Evolutionary conservation across 2,797 vertebrate genomes (phyloP).

Genomic region (Acestrorhynchus altus): DNA sequence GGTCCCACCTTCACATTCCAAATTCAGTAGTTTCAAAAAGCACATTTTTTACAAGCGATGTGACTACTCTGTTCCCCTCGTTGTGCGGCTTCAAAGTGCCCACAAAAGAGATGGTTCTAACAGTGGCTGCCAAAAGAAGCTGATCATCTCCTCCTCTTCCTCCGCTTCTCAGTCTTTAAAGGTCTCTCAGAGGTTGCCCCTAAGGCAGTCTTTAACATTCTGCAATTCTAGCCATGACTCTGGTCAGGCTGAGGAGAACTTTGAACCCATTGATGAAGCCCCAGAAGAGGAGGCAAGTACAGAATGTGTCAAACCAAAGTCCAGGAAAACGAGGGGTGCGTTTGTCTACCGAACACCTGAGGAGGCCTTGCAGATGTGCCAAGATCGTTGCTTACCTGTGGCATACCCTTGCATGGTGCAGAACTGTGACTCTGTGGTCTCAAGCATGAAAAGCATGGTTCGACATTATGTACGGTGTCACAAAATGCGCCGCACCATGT

Average conservation of each 20-base stretch:
- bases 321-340: not conserved
- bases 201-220: slow-evolving; percentile 53
- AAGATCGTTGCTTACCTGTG: slow-evolving; percentile 83
- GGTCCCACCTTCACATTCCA: slow-evolving; percentile 80
- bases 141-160: slow-evolving; percentile 74
- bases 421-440: slow-evolving; percentile 92
- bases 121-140: slow-evolving; percentile 82
- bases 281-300: not conserved
- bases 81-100: slow-evolving; percentile 85
- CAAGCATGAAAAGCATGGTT: slow-evolving; percentile 85
- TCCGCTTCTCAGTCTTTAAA: slow-evolving; percentile 59
- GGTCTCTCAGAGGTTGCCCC: slow-evolving; percentile 58
- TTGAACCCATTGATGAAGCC: slow-evolving; percentile 32
- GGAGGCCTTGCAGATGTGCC: slow-evolving; percentile 95
- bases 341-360: slow-evolving; percentile 84
- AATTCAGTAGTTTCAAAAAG: slow-evolving; percentile 86
- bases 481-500: slow-evolving; percentile 76
- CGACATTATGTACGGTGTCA: slow-evolving; percentile 91
- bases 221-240: slow-evolving; percentile 49
- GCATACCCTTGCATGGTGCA: slow-evolving; percentile 95
- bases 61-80: slow-evolving; percentile 87
- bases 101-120: slow-evolving; percentile 82
- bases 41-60: slow-evolving; percentile 87
- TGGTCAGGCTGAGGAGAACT: slow-evolving; percentile 47
- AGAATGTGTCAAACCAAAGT: slow-evolving; percentile 12